Evolutionary conservation across 2,113 vertebrate species (phyloP).

Genomic region (Sciurus niger): DNA sequence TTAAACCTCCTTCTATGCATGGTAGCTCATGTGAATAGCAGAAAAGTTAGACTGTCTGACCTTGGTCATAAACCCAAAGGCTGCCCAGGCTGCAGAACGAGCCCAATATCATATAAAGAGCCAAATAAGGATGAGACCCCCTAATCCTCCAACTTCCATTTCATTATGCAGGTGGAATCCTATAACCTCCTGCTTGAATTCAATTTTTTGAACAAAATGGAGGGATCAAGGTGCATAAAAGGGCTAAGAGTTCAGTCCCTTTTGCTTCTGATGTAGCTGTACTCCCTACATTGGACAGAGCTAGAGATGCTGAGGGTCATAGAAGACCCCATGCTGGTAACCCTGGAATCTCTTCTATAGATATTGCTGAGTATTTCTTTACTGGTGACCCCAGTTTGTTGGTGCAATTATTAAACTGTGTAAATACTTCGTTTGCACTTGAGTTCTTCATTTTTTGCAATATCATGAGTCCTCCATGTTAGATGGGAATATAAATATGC

Average conservation of each 20-base stretch:
- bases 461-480: too few relatives aligned
- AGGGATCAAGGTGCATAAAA: slow-evolving; percentile 52
- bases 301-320: neutral
- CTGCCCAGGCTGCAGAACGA: neutral
- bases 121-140: neutral
- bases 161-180: neutral
- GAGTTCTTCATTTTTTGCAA: neutral
- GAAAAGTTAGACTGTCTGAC: slow-evolving; percentile 37
- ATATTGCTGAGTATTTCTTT: neutral
- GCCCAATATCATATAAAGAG: neutral
- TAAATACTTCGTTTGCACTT: neutral
- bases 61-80: slow-evolving; percentile 44
- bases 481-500: neutral
- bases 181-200: slow-evolving; percentile 26
- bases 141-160: neutral
- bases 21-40: slow-evolving; percentile 10
- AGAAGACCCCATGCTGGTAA: neutral
- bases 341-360: neutral
- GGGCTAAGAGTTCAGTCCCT: slow-evolving; percentile 35
- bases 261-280: neutral
- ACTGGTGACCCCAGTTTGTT: neutral
- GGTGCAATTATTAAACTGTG: neutral
- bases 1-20: slow-evolving; percentile 2
- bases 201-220: slow-evolving; percentile 61
- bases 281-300: neutral